Base-by-base conservation (phyloP, 2,113 vertebrate genomes). In the Oreamnos americanus region DNA sequence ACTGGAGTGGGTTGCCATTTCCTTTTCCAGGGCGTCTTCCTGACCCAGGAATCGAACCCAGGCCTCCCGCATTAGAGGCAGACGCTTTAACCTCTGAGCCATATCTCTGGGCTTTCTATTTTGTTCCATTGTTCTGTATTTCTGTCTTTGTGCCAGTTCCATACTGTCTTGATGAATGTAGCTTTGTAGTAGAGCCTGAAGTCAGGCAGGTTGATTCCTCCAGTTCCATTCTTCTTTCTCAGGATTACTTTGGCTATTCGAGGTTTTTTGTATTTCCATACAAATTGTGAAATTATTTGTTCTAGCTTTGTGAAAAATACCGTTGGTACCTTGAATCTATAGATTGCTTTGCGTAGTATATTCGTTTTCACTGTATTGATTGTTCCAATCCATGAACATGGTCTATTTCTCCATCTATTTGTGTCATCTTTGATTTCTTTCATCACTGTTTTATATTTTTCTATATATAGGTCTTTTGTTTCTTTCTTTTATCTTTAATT, bases 261-360 rank as follows among this genome's bases (percentile, higher is more conserved):
- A n/a, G 16, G 7, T 67, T 67, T n/a, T 67, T n/a, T 67, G 16
- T 0, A 10, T 67, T 67, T 19, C 62, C 33, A 67, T n/a, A 67
- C 7, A 67, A 9, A n/a, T 19, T 67, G 33, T 64, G 62, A 67
- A 67, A 67, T n/a, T 10, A n/a, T 67, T 67, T n/a, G 33, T n/a
- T n/a, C 16, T 67, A 19, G 62, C 17, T 67, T 33, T 67, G 7
- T 67, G 62, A 67, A 67, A n/a, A 67, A n/a, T n/a, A n/a, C 16
- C 0, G 0, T 19, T 67, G 33, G 64, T 67, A n/a, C 7, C 33
- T n/a, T n/a, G 64, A 67, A 67, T 19, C 33, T n/a, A n/a, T 67
- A 67, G 64, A 67, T n/a, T 67, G 33, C 33, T n/a, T 67, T 67
- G 62, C 3, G 7, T 19, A n/a, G 62, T 67, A 67, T n/a, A 19